phyloP scores from a whole-genome alignment of 2,888 invertebrate genomes.

The Galeruca laticollis region DNA sequence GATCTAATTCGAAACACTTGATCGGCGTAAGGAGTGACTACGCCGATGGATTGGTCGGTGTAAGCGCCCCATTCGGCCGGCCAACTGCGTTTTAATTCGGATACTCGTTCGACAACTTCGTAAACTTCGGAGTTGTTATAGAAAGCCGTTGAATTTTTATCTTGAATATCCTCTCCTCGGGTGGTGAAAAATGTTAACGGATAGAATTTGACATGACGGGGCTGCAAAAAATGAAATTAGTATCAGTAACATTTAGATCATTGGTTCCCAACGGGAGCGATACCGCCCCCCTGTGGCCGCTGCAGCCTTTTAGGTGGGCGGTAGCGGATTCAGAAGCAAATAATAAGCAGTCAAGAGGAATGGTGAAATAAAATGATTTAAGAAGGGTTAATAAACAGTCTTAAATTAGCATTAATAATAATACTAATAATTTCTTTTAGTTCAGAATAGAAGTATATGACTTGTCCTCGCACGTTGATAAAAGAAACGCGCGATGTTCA shows the following conservation, averaged over 20 bases:
- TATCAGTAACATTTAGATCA: neutral
- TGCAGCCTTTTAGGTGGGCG: too few relatives aligned
- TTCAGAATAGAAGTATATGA: too few relatives aligned
- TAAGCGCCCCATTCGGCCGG: slow-evolving; percentile 81
- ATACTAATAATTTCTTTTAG: too few relatives aligned
- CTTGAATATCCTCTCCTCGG: slow-evolving; percentile 83
- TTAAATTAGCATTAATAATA: too few relatives aligned
- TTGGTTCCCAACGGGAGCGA: too few relatives aligned
- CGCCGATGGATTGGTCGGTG: slow-evolving; percentile 82
- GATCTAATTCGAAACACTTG: slow-evolving; percentile 81
- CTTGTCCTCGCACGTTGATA: too few relatives aligned
- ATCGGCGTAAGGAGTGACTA: slow-evolving; percentile 88
- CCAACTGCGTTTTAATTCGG: slow-evolving; percentile 80
- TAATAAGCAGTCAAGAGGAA: too few relatives aligned
- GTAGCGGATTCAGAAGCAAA: too few relatives aligned
- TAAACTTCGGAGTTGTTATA: slow-evolving; percentile 83
- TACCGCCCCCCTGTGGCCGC: too few relatives aligned
- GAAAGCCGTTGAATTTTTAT: slow-evolving; percentile 82
- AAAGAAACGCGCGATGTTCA: too few relatives aligned
- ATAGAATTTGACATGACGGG: slow-evolving; percentile 77
- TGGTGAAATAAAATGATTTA: too few relatives aligned
- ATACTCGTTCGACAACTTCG: slow-evolving; percentile 82
- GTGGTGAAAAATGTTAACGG: slow-evolving; percentile 86
- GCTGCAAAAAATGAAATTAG: slow-evolving; percentile 49
- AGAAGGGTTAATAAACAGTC: too few relatives aligned